These are phyloP conservation scores for Darevskia nairensis DNA, from an alignment of 2,797 vertebrate species.

Conservation along the genomic window DNA sequence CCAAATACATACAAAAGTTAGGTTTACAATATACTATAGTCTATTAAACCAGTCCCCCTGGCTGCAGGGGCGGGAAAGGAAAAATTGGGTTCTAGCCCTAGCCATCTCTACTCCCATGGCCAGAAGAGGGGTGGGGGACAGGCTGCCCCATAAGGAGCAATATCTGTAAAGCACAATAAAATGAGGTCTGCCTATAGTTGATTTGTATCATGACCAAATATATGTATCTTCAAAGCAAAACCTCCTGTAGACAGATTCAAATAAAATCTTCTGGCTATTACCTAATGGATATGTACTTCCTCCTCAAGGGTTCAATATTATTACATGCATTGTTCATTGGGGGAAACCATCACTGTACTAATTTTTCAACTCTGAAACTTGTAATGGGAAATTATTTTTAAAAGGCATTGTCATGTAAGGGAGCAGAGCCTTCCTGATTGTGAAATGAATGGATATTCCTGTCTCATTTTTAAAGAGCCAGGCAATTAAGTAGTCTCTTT, in stretches of 20 bases:
- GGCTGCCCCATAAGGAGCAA: too few species aligned
- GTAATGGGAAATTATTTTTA: constrained; percentile 5
- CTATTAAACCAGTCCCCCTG: too few species aligned
- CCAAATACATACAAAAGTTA: too few species aligned
- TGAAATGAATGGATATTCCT: background rate
- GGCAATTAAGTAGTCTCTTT: constrained; percentile 24
- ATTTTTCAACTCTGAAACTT: constrained; percentile 15
- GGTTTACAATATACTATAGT: too few species aligned
- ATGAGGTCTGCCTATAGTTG: background rate
- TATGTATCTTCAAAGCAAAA: background rate
- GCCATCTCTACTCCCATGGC: too few species aligned
- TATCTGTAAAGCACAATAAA: too few species aligned
- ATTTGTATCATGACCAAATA: background rate
- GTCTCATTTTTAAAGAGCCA: constrained; percentile 31
- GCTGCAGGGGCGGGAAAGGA: too few species aligned
- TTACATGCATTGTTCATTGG: background rate
- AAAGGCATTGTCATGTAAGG: background rate
- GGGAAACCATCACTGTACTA: background rate
- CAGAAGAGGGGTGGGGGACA: too few species aligned
- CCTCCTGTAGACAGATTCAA: background rate
- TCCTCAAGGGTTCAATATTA: constrained; percentile 11
- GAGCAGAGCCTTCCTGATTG: background rate
- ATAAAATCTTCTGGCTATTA: constrained; percentile 2
- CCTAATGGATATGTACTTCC: background rate
- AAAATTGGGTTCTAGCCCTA: too few species aligned